These are phyloP conservation scores for Drosophila antonietae DNA, from an alignment of 2,888 invertebrate species.

Conservation along the genomic window DNA sequence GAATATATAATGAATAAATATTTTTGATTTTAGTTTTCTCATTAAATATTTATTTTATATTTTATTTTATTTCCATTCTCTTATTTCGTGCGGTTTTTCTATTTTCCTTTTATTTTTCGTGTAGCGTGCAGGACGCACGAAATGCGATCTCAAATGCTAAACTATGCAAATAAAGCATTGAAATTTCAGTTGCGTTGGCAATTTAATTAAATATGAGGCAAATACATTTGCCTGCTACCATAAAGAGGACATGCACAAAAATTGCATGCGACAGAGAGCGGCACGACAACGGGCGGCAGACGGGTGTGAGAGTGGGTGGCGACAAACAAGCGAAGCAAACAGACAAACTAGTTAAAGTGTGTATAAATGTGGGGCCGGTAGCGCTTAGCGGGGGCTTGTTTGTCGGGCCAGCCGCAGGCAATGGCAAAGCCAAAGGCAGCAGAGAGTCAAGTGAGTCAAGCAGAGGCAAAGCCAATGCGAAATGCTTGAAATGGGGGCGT, in stretches of 20 bases:
- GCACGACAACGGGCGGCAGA: constrained; percentile 13
- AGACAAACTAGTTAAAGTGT: constrained; percentile 75
- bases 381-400: constrained; percentile 26
- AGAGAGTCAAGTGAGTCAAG: constrained; percentile 55
- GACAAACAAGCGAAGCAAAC: constrained; percentile 59
- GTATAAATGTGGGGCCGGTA: constrained; percentile 12
- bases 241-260: constrained; percentile 69
- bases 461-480: constrained; percentile 21
- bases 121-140: constrained; percentile 41
- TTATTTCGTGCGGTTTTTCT: not conserved
- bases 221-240: constrained; percentile 57
- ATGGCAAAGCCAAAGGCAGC: constrained; percentile 37
- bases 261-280: constrained; percentile 58
- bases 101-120: not conserved
- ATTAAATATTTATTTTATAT: not conserved
- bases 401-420: constrained; percentile 53
- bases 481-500: constrained; percentile 66
- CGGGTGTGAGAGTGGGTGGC: not conserved
- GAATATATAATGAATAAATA: not conserved
- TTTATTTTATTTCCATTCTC: not conserved
- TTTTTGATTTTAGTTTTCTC: not conserved
- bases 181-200: constrained; percentile 64
- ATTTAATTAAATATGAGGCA: constrained; percentile 78
- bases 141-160: constrained; percentile 44
- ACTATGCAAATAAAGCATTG: constrained; percentile 73